Evolutionary conservation across 37 sponge, comb jelly and placozoan genomes (phyloP), one percentile per base, ranked within the genome.

Genomic region (Cladorhizidae sp.): DNA sequence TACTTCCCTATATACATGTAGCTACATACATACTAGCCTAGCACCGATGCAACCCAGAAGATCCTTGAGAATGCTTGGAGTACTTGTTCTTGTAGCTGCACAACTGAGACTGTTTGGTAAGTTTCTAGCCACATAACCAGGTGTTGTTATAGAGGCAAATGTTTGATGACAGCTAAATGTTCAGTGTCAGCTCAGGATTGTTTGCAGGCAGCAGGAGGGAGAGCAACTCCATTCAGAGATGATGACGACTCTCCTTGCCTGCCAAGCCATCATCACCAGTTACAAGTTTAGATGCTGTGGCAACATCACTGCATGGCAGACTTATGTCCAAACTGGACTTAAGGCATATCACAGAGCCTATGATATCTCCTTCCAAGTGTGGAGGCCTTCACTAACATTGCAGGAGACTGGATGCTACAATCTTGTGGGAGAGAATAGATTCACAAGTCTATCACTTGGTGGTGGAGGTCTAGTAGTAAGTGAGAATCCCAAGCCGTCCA

Each of bases 351-450:
- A n/a, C n/a, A 33, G 17, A 42, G 33, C 0, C 6, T 71, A 59
- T 41, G 22, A 33, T 28, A 56, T 84, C 29, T 23, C 70, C 36
- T 72, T 85, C 63, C 85, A 85, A 78, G 78, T 85, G 29, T 85
- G 85, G 85, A 77, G 85, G 59, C 72, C 78, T 23, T 56, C 67
- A 29, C 61, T 35, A 41, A 42, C 51, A 14, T 40, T 35, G 28
- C 29, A 49, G 43, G 28, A n/a, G 28, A 64, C 18, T 20, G 65
- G 54, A 31, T 64, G 64, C 62, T 82, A 64, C 28, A 63, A 21
- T 29, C 8, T 62, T 22, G 72, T 85, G 33, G 85, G 72, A 59
- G 14, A 43, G 28, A 85, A 84, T 37, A 12, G 1, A 41, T 78
- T 78, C 35, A 25, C 50, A 29, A 35, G 40, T 3, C 22, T 72